Percentiles rank a stretch among this genome's conserved stretches.
These are phyloP conservation scores for Aphrophora alni DNA, from an alignment of 2,888 invertebrate genomes.

Conservation along the genomic window DNA sequence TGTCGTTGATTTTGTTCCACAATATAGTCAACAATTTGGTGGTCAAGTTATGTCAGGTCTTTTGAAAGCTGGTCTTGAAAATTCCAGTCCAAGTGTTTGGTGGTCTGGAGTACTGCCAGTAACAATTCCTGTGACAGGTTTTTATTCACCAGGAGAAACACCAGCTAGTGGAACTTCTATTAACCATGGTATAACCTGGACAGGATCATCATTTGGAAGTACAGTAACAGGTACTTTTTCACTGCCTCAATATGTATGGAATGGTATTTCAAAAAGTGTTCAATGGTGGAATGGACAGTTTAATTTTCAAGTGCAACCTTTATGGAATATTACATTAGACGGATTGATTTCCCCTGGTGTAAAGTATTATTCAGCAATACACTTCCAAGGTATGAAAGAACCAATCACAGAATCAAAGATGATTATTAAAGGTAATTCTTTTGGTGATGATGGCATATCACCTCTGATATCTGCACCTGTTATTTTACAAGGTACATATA, in stretches of 20 bases:
- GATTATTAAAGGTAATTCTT: neutral
- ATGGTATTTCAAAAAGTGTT: slow-evolving; percentile 9
- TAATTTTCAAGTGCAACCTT: slow-evolving; percentile 35
- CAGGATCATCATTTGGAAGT: slow-evolving; percentile 24
- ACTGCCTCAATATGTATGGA: slow-evolving; percentile 24
- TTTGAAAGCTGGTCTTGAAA: slow-evolving; percentile 14
- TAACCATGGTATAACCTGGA: slow-evolving; percentile 21
- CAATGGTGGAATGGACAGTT: slow-evolving; percentile 36
- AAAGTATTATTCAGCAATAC: slow-evolving; percentile 30
- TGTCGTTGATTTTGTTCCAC: neutral
- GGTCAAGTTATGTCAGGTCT: slow-evolving; percentile 21
- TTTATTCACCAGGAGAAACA: slow-evolving; percentile 10
- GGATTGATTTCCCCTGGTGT: slow-evolving; percentile 33
- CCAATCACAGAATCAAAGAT: neutral
- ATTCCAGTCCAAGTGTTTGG: slow-evolving; percentile 17
- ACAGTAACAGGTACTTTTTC: slow-evolving; percentile 30
- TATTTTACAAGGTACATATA: slow-evolving; percentile 39
- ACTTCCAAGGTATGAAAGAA: slow-evolving; percentile 28
- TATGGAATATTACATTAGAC: slow-evolving; percentile 39
- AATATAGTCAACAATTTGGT: slow-evolving; percentile 18
- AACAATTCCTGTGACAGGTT: slow-evolving; percentile 24
- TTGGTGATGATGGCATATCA: neutral
- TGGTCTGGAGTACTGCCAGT: slow-evolving; percentile 39
- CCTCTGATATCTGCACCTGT: slow-evolving; percentile 27
- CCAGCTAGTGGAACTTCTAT: neutral